These are phyloP conservation scores for Equus przewalskii DNA, from an alignment of 2,113 vertebrate species.

Conservation along the genomic window DNA sequence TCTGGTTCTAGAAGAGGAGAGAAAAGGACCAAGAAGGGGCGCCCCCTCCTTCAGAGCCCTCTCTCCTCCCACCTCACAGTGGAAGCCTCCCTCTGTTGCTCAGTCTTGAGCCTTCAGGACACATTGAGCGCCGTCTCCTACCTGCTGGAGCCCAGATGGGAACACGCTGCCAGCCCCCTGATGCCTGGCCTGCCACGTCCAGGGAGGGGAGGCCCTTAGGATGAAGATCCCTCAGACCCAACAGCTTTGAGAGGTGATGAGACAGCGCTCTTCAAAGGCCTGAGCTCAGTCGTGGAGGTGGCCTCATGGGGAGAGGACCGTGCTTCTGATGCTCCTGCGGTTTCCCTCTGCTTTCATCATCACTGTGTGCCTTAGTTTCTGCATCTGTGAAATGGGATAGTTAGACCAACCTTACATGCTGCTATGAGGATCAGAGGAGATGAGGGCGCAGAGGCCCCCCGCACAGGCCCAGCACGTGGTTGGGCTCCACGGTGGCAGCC, in stretches of 20 bases:
- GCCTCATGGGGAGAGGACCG: neutral
- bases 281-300: fast-evolving
- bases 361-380: neutral
- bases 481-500: neutral
- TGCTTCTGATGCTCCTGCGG: neutral
- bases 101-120: neutral
- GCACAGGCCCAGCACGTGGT: neutral
- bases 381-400: neutral
- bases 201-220: neutral
- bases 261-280: neutral
- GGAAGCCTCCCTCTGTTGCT: neutral
- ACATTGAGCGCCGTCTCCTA: neutral
- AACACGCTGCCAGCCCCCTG: neutral
- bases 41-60: neutral
- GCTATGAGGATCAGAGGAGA: neutral
- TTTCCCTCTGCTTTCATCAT: neutral
- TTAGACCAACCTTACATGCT: neutral
- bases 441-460: neutral
- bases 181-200: neutral
- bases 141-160: neutral
- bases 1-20: neutral
- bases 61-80: neutral
- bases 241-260: neutral
- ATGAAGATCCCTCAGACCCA: neutral
- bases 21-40: neutral